Evolutionary conservation across 2,888 invertebrate genomes (phyloP), one percentile per base, ranked within the genome.

Genomic region (Catocala nupta): DNA sequence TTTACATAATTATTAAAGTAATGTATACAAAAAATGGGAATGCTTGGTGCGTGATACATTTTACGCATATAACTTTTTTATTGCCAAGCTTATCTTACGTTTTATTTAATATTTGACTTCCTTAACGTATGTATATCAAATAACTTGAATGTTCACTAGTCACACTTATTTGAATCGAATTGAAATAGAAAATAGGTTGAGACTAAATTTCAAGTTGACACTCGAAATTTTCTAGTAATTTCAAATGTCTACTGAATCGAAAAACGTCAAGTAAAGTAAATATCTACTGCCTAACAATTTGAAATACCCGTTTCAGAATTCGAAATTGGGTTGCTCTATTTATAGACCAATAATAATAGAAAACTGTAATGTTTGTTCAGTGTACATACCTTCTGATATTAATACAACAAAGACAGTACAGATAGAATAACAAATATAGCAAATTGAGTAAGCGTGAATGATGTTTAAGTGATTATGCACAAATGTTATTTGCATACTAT

Each of bases 171-270:
- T 12, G 8, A 49, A 39, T 45, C 7, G 16, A 42, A 11, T 11
- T 16, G 11, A 45, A 47, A 34, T 16, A 47, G 48, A 47, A 48
- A 54, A 48, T 16, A 36, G 12, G 8, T 42, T 62, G 43, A 39
- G 55, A 25, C 16, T 13, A 39, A 54, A 57, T 55, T 51, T 54
- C 34, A 13, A 49, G 16, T 49, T 58, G 52, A 52, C 54, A 57
- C 33, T 49, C 36, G 48, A 52, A 54, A 16, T 43, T 54, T 54
- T 54, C 50, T 53, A 58, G 47, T 56, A 36, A 58, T 60, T 49
- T 58, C 45, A 55, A 64, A 57, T 48, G 25, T 55, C 48, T 52
- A 10, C 25, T 11, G 51, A 59, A 60, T 51, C 12, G 45, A 52
- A 7, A 39, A 42, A 34, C 13, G 12, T 33, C 39, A 11, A 25